These are phyloP conservation scores for Eupithecia exiguata DNA, from an alignment of 2,888 invertebrate genomes.

Conservation along the genomic window DNA sequence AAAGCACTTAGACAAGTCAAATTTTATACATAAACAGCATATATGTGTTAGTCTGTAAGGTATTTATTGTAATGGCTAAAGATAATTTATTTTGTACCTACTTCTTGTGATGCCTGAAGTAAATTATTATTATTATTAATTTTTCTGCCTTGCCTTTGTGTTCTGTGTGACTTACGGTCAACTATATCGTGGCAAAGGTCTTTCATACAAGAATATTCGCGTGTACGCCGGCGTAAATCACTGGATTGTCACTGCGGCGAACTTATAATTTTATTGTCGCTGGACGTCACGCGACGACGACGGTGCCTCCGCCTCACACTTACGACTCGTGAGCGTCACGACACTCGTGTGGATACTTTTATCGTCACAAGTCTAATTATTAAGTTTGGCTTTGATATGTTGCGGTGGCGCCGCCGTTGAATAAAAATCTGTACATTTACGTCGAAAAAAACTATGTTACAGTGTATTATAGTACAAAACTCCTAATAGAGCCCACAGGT, in stretches of 20 bases:
- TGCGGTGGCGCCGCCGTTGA: background rate
- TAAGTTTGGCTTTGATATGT: constrained; percentile 58
- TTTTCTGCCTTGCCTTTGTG: background rate
- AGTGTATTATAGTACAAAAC: too few species aligned
- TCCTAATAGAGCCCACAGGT: too few species aligned
- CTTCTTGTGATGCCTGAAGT: too few species aligned
- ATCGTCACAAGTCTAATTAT: constrained; percentile 78
- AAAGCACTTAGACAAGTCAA: too few species aligned
- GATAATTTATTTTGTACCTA: too few species aligned
- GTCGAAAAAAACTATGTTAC: too few species aligned
- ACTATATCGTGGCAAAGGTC: constrained; percentile 50
- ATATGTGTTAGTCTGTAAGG: too few species aligned
- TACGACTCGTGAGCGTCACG: constrained; percentile 46
- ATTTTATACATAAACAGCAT: too few species aligned
- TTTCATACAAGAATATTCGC: constrained; percentile 80
- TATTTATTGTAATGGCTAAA: too few species aligned
- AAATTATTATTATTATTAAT: too few species aligned
- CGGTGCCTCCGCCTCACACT: constrained; percentile 15
- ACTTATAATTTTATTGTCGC: constrained; percentile 84
- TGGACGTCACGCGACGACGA: constrained; percentile 78
- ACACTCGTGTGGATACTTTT: constrained; percentile 68
- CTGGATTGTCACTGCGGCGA: constrained; percentile 82
- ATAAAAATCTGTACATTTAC: background rate
- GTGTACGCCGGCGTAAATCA: constrained; percentile 82
- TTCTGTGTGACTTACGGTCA: background rate